phyloP scores from a whole-genome alignment of 2,888 invertebrate species.

The Tinea trinotella region DNA sequence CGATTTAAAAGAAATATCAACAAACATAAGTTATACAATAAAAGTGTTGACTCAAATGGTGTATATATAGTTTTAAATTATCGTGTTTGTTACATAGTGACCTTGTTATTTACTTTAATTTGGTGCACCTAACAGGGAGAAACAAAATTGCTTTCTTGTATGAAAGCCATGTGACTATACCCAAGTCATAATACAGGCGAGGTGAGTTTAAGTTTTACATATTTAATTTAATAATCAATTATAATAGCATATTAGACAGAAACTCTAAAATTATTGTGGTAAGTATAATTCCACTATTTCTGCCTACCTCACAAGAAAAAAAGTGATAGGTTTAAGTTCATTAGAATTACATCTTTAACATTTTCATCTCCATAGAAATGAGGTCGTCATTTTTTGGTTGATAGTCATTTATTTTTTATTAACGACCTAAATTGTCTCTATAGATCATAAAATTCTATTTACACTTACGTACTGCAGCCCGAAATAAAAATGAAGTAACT shows the following conservation, averaged over 20 bases:
- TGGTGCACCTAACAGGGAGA: constrained; percentile 39
- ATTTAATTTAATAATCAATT: background rate
- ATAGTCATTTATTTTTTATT: no score
- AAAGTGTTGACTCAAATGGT: background rate
- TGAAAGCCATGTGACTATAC: constrained; percentile 60
- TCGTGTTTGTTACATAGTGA: constrained; percentile 32
- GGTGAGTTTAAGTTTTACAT: background rate
- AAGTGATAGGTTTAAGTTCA: no score
- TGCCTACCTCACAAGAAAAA: no score
- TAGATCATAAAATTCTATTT: no score
- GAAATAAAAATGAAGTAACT: no score
- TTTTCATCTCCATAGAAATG: no score
- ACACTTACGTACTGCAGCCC: no score
- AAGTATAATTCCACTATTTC: no score
- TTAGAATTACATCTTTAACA: no score
- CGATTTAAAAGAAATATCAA: background rate
- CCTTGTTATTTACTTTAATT: constrained; percentile 30
- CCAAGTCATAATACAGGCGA: constrained; percentile 28
- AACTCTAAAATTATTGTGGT: no score
- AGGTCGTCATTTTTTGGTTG: no score
- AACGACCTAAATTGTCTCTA: no score
- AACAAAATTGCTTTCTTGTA: constrained; percentile 51
- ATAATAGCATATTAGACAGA: constrained; percentile 43
- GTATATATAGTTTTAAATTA: background rate
- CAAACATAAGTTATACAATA: background rate